These are phyloP conservation scores for Orchestes rusci DNA, from an alignment of 2,888 invertebrate genomes.

Conservation along the genomic window DNA sequence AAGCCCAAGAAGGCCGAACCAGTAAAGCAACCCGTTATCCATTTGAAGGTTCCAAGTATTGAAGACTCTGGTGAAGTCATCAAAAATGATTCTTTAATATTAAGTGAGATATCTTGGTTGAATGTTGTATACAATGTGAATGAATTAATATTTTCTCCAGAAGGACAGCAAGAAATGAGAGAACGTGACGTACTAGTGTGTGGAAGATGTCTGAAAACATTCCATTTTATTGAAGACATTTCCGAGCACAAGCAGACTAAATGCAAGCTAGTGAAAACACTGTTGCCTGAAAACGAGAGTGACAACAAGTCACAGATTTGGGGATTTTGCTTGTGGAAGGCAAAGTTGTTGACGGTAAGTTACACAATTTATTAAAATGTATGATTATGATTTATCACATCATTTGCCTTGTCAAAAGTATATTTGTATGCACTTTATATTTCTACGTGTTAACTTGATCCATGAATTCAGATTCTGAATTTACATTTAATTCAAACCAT, in stretches of 20 bases:
- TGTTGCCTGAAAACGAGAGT: slow-evolving; percentile 56
- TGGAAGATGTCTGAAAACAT: slow-evolving; percentile 74
- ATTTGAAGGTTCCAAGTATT: slow-evolving; percentile 3
- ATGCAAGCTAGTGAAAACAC: slow-evolving; percentile 53
- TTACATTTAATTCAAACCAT: too few relatives aligned
- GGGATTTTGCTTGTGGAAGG: slow-evolving; percentile 79
- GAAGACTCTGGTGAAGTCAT: slow-evolving; percentile 20
- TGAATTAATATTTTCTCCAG: slow-evolving; percentile 41
- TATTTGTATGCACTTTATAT: too few relatives aligned
- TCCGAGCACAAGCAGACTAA: slow-evolving; percentile 60
- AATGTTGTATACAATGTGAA: too few relatives aligned
- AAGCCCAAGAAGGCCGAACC: too few relatives aligned
- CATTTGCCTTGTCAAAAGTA: too few relatives aligned
- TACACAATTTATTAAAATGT: too few relatives aligned
- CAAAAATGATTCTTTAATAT: slow-evolving; percentile 17
- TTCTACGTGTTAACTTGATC: too few relatives aligned
- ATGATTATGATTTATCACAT: too few relatives aligned
- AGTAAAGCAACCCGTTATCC: too few relatives aligned
- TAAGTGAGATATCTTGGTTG: too few relatives aligned
- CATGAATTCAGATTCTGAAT: too few relatives aligned
- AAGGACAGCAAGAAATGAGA: slow-evolving; percentile 69
- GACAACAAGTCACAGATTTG: slow-evolving; percentile 78
- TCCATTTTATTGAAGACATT: slow-evolving; percentile 73
- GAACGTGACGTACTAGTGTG: slow-evolving; percentile 73
- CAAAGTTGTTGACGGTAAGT: slow-evolving; percentile 45